A percentile compares a stretch with the other conserved stretches of the same genome.
Evolutionary conservation across 2,797 vertebrate genomes (phyloP).

Genomic region (Megalops cyprinoides): DNA sequence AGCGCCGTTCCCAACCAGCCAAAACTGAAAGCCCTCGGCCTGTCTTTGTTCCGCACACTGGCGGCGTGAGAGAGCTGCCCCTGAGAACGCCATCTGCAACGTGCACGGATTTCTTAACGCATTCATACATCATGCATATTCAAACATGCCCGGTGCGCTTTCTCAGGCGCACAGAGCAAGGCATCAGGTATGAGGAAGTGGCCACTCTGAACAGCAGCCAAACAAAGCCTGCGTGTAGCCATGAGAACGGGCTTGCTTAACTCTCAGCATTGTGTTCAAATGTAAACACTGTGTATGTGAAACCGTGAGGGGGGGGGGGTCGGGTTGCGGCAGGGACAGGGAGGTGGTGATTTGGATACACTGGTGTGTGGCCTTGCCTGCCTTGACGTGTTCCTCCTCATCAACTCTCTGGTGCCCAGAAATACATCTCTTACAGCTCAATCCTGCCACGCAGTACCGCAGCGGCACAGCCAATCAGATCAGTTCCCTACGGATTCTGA

Average conservation of each 20-base stretch:
- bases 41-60: background rate
- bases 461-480: background rate
- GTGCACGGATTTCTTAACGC: conserved; percentile 64
- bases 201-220: conserved; percentile 27
- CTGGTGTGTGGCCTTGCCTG: background rate
- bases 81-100: conserved; percentile 51
- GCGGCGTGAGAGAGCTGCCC: conserved; percentile 42
- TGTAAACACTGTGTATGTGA: conserved; percentile 22
- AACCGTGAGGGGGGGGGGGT: conserved; percentile 12
- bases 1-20: conserved; percentile 28
- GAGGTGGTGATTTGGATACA: background rate
- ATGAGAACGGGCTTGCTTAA: conserved; percentile 39
- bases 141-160: conserved; percentile 56
- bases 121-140: conserved; percentile 59
- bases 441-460: conserved; percentile 6
- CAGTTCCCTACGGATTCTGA: background rate
- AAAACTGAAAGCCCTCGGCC: conserved; percentile 15
- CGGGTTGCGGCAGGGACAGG: background rate
- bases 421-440: background rate
- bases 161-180: conserved; percentile 50
- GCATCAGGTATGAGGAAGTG: conserved; percentile 66
- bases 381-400: conserved; percentile 39
- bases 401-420: conserved; percentile 33
- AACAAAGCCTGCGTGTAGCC: background rate
- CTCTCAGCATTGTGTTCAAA: conserved; percentile 50